phyloP scores from a whole-genome alignment of 2,113 vertebrate genomes.

The Corydoras sp. region DNA sequence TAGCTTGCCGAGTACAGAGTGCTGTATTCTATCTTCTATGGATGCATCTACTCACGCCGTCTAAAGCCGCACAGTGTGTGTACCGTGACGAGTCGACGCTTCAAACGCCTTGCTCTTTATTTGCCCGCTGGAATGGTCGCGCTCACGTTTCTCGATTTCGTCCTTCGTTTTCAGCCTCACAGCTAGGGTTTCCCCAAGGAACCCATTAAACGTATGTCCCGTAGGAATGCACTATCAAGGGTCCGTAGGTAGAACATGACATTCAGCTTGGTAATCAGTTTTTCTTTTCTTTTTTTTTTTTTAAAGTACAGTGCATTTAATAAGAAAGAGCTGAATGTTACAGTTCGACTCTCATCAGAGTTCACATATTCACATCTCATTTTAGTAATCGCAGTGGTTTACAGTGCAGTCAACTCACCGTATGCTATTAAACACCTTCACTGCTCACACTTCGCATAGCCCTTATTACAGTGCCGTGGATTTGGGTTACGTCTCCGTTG shows the following conservation, averaged over 20 bases:
- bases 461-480: not conserved
- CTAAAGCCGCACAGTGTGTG: slow-evolving; percentile 28
- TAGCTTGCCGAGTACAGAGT: not conserved
- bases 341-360: not conserved
- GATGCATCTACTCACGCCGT: slow-evolving; percentile 35
- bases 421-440: not conserved
- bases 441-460: not conserved
- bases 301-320: not conserved
- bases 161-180: slow-evolving; percentile 21
- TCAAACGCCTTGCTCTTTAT: slow-evolving; percentile 34
- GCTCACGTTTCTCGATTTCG: slow-evolving; percentile 5
- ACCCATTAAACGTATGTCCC: not conserved
- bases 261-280: not conserved
- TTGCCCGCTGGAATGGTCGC: slow-evolving; percentile 34
- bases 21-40: slow-evolving; percentile 26
- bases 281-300: not conserved
- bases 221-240: slow-evolving; percentile 14
- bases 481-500: not conserved
- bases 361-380: not conserved
- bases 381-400: slow-evolving; percentile 13
- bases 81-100: slow-evolving; percentile 31
- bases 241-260: not conserved
- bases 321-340: not conserved
- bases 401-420: slow-evolving; percentile 18
- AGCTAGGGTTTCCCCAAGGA: not conserved